These are phyloP conservation scores for Megalops atlanticus DNA, from an alignment of 2,113 vertebrate species.

Conservation along the genomic window DNA sequence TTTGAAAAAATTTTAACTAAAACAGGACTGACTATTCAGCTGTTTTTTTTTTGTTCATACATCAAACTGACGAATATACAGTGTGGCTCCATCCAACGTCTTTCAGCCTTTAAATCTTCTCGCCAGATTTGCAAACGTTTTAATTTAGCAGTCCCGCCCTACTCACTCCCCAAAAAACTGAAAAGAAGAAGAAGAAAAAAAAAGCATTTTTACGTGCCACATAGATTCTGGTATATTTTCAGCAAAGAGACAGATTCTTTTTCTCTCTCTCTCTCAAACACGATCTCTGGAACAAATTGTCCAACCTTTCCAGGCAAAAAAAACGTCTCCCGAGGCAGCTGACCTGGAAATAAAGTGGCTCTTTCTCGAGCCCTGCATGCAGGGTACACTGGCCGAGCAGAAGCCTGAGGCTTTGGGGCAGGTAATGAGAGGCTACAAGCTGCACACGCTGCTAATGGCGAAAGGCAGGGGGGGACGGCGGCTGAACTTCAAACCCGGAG, in stretches of 20 bases:
- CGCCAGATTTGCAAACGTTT: background rate
- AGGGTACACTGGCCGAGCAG: constrained; percentile 1
- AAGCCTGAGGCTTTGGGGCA: background rate
- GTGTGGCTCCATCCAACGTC: too few species aligned
- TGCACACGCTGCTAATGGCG: background rate
- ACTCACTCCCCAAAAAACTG: too few species aligned
- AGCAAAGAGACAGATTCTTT: constrained; percentile 31
- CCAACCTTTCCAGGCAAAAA: constrained; percentile 26
- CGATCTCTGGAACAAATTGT: constrained; percentile 39
- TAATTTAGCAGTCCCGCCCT: background rate
- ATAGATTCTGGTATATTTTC: background rate
- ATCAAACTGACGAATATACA: too few species aligned
- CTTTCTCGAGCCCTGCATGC: constrained; percentile 4
- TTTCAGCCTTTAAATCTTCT: background rate
- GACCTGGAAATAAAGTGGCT: constrained; percentile 19
- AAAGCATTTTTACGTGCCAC: background rate
- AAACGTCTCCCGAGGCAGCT: constrained; percentile 37
- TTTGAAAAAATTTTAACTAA: too few species aligned
- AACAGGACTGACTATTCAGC: too few species aligned
- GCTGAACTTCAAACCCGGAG: background rate
- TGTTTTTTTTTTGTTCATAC: too few species aligned
- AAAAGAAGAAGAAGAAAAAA: background rate
- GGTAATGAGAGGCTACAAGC: background rate
- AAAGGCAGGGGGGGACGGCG: background rate
- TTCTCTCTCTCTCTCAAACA: constrained; percentile 47